Evolutionary conservation across 2,888 invertebrate species (phyloP).

Genomic region (Disparrhopalites patrizii): DNA sequence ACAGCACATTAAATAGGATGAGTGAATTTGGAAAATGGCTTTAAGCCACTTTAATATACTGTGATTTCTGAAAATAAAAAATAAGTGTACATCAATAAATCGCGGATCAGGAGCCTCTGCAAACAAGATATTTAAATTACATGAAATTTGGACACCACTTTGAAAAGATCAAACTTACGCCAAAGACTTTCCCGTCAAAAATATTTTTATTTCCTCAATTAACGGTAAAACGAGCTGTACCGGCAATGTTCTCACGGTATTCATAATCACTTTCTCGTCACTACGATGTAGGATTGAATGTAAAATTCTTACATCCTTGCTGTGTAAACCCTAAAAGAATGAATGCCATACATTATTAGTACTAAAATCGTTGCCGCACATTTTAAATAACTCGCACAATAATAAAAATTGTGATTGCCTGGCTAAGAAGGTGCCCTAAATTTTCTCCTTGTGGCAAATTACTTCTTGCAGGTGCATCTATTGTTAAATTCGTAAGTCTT

Average conservation of each 20-base stretch:
- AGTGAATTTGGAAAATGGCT: conserved; percentile 59
- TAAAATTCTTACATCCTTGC: conserved; percentile 71
- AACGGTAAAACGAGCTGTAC: conserved; percentile 69
- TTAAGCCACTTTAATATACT: conserved; percentile 61
- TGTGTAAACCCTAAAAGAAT: conserved; percentile 65
- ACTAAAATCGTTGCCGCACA: neutral
- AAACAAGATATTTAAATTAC: conserved; percentile 2
- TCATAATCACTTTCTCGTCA: conserved; percentile 64
- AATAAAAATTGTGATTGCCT: no score
- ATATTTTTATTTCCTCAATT: conserved; percentile 65
- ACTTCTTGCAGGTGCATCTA: conserved; percentile 58
- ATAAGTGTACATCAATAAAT: neutral
- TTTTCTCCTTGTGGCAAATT: conserved; percentile 64
- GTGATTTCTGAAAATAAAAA: conserved; percentile 54
- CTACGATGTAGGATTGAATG: conserved; percentile 66
- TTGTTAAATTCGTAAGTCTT: conserved; percentile 71
- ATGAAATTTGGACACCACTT: neutral
- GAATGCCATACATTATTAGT: conserved; percentile 51
- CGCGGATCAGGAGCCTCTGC: neutral
- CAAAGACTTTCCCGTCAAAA: conserved; percentile 65
- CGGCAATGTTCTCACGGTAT: conserved; percentile 72
- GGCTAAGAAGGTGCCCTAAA: conserved; percentile 73
- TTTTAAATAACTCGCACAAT: no score
- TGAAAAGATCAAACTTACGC: conserved; percentile 57
- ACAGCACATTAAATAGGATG: conserved; percentile 61